Conservation (phyloP, 2,113 vertebrate genomes). For the Alethe castanea region DNA sequence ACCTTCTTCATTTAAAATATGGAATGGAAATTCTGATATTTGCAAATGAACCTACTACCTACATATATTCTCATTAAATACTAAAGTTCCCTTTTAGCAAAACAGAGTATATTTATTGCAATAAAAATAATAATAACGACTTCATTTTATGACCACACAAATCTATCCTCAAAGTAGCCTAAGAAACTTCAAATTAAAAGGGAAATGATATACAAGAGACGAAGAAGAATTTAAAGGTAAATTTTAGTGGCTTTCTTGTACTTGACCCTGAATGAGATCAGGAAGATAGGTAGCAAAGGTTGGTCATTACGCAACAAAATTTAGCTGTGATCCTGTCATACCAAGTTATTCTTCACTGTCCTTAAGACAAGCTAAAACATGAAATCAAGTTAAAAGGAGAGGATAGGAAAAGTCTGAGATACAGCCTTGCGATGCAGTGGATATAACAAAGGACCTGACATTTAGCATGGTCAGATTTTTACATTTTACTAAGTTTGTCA, state of each 20-base stretch:
- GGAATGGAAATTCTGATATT: neutral
- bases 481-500: neutral
- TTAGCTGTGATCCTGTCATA: neutral
- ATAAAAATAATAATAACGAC: neutral
- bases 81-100: neutral
- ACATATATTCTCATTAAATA: neutral
- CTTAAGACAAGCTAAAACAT: neutral
- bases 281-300: neutral
- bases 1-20: neutral
- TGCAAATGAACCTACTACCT: neutral
- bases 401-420: neutral
- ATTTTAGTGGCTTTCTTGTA: neutral
- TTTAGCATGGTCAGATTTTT: neutral
- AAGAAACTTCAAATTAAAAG: neutral
- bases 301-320: neutral
- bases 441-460: neutral
- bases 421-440: neutral
- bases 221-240: neutral
- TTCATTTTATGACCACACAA: neutral
- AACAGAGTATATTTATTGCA: neutral
- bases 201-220: neutral
- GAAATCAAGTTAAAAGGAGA: neutral
- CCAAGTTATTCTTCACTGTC: neutral
- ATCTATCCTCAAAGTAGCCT: neutral
- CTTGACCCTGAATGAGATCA: neutral